Conservation (phyloP, 2,113 vertebrate species). For the Carlito syrichta region DNA sequence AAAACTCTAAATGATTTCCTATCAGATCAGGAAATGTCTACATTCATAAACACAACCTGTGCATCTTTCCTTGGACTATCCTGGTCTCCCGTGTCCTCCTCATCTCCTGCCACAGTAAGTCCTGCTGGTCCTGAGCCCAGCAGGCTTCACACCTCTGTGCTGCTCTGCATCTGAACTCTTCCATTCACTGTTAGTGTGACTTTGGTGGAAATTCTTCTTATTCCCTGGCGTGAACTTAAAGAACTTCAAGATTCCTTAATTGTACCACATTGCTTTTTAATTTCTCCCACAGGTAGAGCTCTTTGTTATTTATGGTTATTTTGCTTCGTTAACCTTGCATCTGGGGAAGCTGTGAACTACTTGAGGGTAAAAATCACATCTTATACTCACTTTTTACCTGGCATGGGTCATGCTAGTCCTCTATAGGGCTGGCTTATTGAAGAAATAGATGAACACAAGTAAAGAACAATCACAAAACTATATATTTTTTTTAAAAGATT, state of each 20-base stretch:
- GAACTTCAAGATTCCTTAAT: background rate
- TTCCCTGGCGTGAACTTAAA: background rate
- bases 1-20: background rate
- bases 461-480: background rate
- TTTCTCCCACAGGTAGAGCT: background rate
- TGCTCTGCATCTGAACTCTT: background rate
- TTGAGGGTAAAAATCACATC: background rate
- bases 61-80: background rate
- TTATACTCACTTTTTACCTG: background rate
- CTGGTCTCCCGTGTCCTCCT: background rate
- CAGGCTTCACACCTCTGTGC: background rate
- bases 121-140: no score
- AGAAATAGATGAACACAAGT: background rate
- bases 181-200: fast-evolving
- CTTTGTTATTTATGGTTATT: background rate
- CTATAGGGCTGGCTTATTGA: background rate
- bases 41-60: background rate
- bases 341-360: background rate
- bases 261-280: fast-evolving
- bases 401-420: background rate
- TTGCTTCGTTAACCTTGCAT: background rate
- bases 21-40: background rate
- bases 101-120: background rate
- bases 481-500: background rate
- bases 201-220: background rate